Evolutionary conservation across 2,888 invertebrate species (phyloP), one percentile per base, ranked within the genome.

Genomic region (Nasonia oneida): DNA sequence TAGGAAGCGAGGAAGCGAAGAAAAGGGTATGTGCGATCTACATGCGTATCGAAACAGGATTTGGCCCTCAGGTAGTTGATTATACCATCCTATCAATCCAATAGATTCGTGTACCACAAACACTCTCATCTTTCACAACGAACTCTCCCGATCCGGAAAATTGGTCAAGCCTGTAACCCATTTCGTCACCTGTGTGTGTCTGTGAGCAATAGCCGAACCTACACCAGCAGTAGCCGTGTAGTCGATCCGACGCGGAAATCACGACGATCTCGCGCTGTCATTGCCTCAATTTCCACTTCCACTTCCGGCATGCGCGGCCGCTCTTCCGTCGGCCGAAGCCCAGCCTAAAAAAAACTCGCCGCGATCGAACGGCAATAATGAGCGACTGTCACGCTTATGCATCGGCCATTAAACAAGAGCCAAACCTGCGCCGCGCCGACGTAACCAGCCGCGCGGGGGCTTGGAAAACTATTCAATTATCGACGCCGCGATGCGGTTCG

Each of bases 261-360:
- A 91, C 91, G 89, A 71, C 77, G 73, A 78, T 84, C 80, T 81
- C 61, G 90, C 91, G 91, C 91, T 91, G 92, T 92, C 92, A 92
- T 92, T 92, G 90, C 92, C 91, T 91, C 92, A 92, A 92, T 93
- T 93, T 92, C 92, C 92, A 92, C 91, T 91, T 93, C 91, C 92
- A 92, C 89, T 90, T 90, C 92, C 91, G 92, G 91, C 90, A 90
- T 89, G 88, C 89, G 89, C 89, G 91, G 91, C 90, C 90, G 90
- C 90, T 91, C 90, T 92, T 90, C 90, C 92, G 90, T 90, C 89
- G 89, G 37, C 18, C 42, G 57, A 70, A 57, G 89, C 89, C 91
- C 90, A 89, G 89, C 91, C 91, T 90, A 90, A 89, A 89, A 89
- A 87, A 83, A 29, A 57, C 29, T 64, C 39, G 53, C 71, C 83